These are phyloP conservation scores for Oscarella lobularis DNA, from an alignment of 37 sponge, comb jelly and placozoan genomes.

Conservation along the genomic window DNA sequence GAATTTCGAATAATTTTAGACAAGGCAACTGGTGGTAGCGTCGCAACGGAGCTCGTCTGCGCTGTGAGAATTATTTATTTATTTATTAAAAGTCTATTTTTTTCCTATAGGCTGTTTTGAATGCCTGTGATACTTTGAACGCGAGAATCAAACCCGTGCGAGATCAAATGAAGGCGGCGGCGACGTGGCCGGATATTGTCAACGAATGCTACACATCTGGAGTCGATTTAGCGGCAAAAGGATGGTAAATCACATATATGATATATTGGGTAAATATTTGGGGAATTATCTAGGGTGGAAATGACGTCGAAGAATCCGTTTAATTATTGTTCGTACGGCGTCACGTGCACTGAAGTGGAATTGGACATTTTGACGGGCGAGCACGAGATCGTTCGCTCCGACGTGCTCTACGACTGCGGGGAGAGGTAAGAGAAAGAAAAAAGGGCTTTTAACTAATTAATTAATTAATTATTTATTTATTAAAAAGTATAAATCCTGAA, in stretches of 20 bases:
- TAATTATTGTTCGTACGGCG: constrained; percentile 53
- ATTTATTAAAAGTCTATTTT: not conserved
- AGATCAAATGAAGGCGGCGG: not conserved
- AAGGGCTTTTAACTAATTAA: not conserved
- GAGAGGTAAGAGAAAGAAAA: constrained; percentile 17
- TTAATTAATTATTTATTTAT: constrained; percentile 1
- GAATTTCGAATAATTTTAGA: not conserved
- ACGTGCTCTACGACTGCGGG: constrained; percentile 79
- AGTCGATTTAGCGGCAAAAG: constrained; percentile 39
- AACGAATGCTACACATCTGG: constrained; percentile 22
- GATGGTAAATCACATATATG: constrained; percentile 5
- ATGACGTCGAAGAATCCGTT: not conserved
- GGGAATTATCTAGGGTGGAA: not conserved
- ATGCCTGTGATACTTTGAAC: constrained; percentile 44
- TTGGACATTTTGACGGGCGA: constrained; percentile 69
- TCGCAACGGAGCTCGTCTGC: constrained; percentile 49
- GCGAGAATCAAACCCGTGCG: constrained; percentile 33
- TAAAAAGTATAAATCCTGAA: constrained; percentile 68
- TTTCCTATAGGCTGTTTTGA: constrained; percentile 25
- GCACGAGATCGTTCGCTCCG: constrained; percentile 38
- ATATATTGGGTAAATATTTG: not conserved
- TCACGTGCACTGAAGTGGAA: constrained; percentile 41
- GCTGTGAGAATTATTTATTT: not conserved
- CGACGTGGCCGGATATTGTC: constrained; percentile 42
- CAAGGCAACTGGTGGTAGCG: constrained; percentile 38